phyloP scores from a whole-genome alignment of 1,140 invertebrate genomes.

The Globodera rostochiensis region DNA sequence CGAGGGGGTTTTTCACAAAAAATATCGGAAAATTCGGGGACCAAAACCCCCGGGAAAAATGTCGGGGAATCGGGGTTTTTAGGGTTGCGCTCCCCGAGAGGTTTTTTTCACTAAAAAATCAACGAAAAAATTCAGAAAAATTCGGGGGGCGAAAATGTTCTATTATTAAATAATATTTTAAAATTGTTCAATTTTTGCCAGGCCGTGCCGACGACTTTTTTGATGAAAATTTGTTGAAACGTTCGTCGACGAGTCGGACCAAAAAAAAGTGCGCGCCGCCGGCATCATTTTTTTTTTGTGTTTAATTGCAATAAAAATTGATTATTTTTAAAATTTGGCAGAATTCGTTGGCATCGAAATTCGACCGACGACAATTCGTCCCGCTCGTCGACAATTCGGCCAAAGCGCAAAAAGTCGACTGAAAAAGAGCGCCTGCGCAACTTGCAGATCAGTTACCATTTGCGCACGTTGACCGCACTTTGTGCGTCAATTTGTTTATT shows the following conservation, averaged over 20 bases:
- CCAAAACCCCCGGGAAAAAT: too few relatives aligned
- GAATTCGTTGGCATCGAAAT: background rate
- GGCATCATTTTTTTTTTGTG: too few relatives aligned
- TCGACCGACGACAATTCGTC: background rate
- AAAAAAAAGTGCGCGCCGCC: too few relatives aligned
- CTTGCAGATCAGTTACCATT: slow-evolving; percentile 8
- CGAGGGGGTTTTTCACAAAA: too few relatives aligned
- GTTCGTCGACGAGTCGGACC: too few relatives aligned
- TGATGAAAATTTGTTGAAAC: too few relatives aligned
- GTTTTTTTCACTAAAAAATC: background rate
- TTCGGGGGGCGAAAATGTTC: background rate
- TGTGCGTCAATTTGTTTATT: background rate
- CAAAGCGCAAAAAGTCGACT: slow-evolving; percentile 18
- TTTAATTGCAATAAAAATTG: too few relatives aligned
- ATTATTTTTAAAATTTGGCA: too few relatives aligned
- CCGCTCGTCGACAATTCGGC: background rate
- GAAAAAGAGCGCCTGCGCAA: slow-evolving; percentile 15
- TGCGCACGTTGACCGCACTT: background rate
- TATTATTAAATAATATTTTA: background rate
- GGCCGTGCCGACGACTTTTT: background rate
- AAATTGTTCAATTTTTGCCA: too few relatives aligned
- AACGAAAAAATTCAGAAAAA: background rate
- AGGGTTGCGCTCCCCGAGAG: too few relatives aligned
- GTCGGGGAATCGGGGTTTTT: background rate
- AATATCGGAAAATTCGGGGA: too few relatives aligned